Conservation (phyloP, 92 coral and sea anemone species). For the Phenganax subtilis region DNA sequence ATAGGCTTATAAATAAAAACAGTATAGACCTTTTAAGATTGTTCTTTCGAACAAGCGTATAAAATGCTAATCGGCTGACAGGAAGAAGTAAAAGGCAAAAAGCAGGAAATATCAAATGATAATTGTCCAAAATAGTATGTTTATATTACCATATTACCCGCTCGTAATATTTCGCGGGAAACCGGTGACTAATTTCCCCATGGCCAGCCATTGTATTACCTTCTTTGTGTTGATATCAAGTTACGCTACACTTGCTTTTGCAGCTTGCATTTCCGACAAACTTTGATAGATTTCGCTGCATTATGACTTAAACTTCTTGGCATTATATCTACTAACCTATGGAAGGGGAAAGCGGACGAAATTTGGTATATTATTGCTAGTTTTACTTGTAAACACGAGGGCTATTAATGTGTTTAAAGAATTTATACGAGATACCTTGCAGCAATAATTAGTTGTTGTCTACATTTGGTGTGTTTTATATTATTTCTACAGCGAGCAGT, state of each 20-base stretch:
- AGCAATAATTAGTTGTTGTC: slow-evolving; percentile 10
- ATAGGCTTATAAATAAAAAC: too few species aligned
- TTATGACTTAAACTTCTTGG: slow-evolving; percentile 6
- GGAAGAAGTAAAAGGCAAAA: background rate
- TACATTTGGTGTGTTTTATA: slow-evolving; percentile 38
- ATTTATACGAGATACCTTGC: slow-evolving; percentile 10
- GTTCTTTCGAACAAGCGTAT: too few species aligned
- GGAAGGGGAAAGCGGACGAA: slow-evolving; percentile 31
- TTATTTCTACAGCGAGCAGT: slow-evolving; percentile 68
- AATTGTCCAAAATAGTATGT: background rate
- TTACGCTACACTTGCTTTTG: slow-evolving; percentile 14
- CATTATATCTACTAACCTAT: background rate
- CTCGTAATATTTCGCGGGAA: slow-evolving; percentile 28
- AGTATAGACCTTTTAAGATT: too few species aligned
- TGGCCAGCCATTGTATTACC: slow-evolving; percentile 24
- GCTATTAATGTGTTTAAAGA: background rate
- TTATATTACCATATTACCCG: background rate
- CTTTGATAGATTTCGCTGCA: slow-evolving; percentile 11
- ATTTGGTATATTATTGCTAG: slow-evolving; percentile 14
- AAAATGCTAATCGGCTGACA: background rate
- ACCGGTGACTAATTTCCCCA: slow-evolving; percentile 6
- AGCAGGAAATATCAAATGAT: slow-evolving; percentile 8
- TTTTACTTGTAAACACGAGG: background rate
- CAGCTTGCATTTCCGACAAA: slow-evolving; percentile 19
- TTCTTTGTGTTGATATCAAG: slow-evolving; percentile 30